phyloP scores from a whole-genome alignment of 1,140 invertebrate species.

The Homarus americanus region DNA sequence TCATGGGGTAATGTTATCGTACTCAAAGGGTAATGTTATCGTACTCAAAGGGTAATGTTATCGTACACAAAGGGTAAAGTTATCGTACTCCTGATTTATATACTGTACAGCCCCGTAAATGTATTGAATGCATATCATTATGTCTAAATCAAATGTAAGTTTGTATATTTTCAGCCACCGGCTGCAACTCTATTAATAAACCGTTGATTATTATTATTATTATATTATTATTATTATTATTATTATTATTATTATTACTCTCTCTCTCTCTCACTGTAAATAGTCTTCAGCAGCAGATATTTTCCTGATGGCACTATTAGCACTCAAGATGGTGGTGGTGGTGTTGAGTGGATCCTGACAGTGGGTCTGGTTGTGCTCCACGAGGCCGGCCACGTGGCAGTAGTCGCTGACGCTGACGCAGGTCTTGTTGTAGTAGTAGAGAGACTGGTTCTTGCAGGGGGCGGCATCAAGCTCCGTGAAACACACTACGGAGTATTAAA shows the following conservation, averaged over 20 bases:
- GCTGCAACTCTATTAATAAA: no score
- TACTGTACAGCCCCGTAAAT: no score
- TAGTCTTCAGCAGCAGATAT: slow-evolving; percentile 47
- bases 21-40: no score
- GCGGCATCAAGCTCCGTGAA: slow-evolving; percentile 9
- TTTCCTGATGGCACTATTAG: background rate
- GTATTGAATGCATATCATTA: no score
- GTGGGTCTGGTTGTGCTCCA: slow-evolving; percentile 27
- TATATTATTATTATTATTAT: no score
- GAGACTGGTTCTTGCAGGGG: slow-evolving; percentile 30
- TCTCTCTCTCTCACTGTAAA: slow-evolving; percentile 11
- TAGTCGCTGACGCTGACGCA: slow-evolving; percentile 32
- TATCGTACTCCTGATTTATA: no score
- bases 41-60: no score
- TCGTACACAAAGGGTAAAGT: no score
- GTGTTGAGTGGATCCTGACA: background rate
- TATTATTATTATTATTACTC: background rate
- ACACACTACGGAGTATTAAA: background rate
- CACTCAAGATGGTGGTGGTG: background rate
- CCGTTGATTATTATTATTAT: no score
- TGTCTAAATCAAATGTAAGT: no score
- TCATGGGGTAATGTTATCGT: no score
- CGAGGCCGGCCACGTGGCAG: slow-evolving; percentile 19
- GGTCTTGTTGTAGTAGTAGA: slow-evolving; percentile 54
- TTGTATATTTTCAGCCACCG: no score